These are phyloP conservation scores for Tragelaphus buxtoni DNA, from an alignment of 2,113 vertebrate genomes.

Conservation along the genomic window DNA sequence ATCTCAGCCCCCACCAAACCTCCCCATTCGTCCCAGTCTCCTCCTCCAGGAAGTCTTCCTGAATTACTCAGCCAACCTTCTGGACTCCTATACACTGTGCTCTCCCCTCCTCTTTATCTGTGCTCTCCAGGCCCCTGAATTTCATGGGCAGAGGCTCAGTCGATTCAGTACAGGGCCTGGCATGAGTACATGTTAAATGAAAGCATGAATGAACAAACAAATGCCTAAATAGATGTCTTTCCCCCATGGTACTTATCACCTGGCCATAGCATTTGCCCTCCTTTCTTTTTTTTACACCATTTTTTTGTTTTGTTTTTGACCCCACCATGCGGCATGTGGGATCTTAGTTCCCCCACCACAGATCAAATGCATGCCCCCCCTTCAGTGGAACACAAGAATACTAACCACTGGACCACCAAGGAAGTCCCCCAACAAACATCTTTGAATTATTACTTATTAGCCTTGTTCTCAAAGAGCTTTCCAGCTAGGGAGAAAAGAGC, in stretches of 20 bases:
- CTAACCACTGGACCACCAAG: background rate
- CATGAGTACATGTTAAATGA: background rate
- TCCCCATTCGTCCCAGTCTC: background rate
- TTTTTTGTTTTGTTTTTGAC: background rate
- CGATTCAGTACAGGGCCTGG: background rate
- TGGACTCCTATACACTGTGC: background rate
- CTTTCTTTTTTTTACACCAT: background rate
- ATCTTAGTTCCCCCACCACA: background rate
- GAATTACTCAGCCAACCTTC: background rate
- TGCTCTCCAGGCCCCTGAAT: background rate
- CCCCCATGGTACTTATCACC: background rate
- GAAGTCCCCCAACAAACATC: background rate
- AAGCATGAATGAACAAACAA: background rate
- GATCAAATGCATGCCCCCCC: background rate
- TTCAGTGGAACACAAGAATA: background rate
- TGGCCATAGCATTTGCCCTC: background rate
- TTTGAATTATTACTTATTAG: background rate
- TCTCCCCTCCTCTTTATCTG: background rate
- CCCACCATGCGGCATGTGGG: background rate
- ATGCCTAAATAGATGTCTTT: background rate
- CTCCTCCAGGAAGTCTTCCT: constrained; percentile 23
- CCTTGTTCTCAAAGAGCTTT: constrained; percentile 5
- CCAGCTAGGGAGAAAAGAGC: background rate
- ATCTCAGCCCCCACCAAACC: background rate
- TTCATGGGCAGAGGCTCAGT: background rate